Conservation (phyloP, 2,888 invertebrate species). For the Busseola fusca region DNA sequence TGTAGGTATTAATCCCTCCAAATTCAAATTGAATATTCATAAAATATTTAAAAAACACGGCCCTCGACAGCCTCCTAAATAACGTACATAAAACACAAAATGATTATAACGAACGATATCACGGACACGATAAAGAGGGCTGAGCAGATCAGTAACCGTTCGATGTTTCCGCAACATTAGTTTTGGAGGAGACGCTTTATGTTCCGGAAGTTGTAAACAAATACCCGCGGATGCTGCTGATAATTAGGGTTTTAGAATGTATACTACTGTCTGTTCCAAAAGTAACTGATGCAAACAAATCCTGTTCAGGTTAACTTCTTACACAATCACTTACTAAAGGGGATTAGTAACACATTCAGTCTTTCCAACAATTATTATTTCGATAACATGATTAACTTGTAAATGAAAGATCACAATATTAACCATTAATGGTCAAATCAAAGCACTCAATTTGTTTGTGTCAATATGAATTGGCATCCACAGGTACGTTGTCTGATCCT, state of each 20-base stretch:
- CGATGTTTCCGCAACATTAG: constrained; percentile 60
- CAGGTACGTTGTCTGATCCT: background rate
- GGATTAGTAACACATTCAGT: background rate
- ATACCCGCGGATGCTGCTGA: constrained; percentile 20
- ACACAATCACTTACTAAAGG: background rate
- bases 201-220: constrained; percentile 44
- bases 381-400: background rate
- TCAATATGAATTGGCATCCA: background rate
- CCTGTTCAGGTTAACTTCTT: background rate
- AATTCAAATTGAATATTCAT: background rate
- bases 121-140: constrained; percentile 47
- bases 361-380: background rate
- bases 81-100: constrained; percentile 46
- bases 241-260: constrained; percentile 23
- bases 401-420: background rate
- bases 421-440: background rate
- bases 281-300: background rate
- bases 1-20: background rate
- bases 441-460: background rate
- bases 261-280: background rate
- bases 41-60: background rate
- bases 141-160: constrained; percentile 52
- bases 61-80: constrained; percentile 25
- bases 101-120: constrained; percentile 46
- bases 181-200: constrained; percentile 38